Evolutionary conservation across 2,113 vertebrate genomes (phyloP).

Genomic region (Salvelinus namaycush): DNA sequence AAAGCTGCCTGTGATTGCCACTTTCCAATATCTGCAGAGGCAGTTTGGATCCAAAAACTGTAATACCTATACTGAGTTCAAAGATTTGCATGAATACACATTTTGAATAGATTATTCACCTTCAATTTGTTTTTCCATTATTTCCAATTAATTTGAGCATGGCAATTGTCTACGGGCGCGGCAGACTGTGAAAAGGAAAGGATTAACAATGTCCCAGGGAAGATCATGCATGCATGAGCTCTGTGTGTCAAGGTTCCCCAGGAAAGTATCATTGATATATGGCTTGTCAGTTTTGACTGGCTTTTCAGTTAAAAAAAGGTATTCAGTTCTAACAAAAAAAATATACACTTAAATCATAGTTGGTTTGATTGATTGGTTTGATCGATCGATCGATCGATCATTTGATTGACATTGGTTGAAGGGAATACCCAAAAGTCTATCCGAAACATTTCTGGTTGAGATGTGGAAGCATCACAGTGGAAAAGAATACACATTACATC

Average conservation of each 20-base stretch:
- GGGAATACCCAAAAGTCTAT: too few relatives aligned
- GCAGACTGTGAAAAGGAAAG: slow-evolving; percentile 51
- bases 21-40: background rate
- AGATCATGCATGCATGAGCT: slow-evolving; percentile 15
- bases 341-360: too few relatives aligned
- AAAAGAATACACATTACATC: too few relatives aligned
- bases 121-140: slow-evolving; percentile 56
- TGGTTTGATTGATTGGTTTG: background rate
- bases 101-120: slow-evolving; percentile 46
- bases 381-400: background rate
- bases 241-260: slow-evolving; percentile 15
- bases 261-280: slow-evolving; percentile 30
- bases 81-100: slow-evolving; percentile 36
- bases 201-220: slow-evolving; percentile 42
- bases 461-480: background rate
- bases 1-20: background rate
- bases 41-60: background rate
- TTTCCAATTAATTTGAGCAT: slow-evolving; percentile 56
- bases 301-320: background rate
- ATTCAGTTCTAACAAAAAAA: too few relatives aligned
- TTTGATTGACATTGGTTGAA: background rate
- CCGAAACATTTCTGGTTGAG: background rate
- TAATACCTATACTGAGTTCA: slow-evolving; percentile 20
- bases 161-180: slow-evolving; percentile 45
- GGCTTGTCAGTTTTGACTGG: background rate